phyloP scores from a whole-genome alignment of 1,140 invertebrate species.

The Anthonomus grandis region DNA sequence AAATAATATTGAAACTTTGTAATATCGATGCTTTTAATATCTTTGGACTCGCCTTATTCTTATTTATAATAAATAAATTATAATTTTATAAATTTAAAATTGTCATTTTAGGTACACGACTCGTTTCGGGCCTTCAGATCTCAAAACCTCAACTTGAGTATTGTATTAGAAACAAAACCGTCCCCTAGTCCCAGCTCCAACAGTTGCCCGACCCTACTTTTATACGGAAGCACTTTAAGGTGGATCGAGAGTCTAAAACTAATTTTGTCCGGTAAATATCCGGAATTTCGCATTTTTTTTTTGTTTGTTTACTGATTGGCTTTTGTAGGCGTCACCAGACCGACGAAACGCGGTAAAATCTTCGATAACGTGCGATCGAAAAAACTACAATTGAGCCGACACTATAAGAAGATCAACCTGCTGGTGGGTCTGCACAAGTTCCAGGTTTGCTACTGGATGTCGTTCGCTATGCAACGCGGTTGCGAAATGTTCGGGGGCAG shows the following conservation, averaged over 20 bases:
- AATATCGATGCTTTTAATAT: no score
- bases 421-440: conserved; percentile 85
- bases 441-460: conserved; percentile 97
- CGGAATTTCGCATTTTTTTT: not conserved
- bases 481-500: conserved; percentile 87
- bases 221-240: conserved; percentile 89
- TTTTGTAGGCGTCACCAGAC: conserved; percentile 72
- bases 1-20: no score
- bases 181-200: conserved; percentile 53
- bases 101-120: conserved; percentile 71
- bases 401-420: conserved; percentile 86
- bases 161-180: conserved; percentile 85
- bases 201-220: conserved; percentile 69
- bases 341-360: conserved; percentile 83
- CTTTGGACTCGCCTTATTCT: no score
- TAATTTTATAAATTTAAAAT: no score
- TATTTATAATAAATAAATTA: conserved; percentile 1
- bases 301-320: not conserved
- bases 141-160: conserved; percentile 83
- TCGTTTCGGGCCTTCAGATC: conserved; percentile 92
- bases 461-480: conserved; percentile 92
- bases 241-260: conserved; percentile 96
- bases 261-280: conserved; percentile 73
- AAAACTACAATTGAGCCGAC: conserved; percentile 88
- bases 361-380: conserved; percentile 81